Base-by-base conservation (phyloP, 1,140 invertebrate genomes). In the Camponotus vicinus region DNA sequence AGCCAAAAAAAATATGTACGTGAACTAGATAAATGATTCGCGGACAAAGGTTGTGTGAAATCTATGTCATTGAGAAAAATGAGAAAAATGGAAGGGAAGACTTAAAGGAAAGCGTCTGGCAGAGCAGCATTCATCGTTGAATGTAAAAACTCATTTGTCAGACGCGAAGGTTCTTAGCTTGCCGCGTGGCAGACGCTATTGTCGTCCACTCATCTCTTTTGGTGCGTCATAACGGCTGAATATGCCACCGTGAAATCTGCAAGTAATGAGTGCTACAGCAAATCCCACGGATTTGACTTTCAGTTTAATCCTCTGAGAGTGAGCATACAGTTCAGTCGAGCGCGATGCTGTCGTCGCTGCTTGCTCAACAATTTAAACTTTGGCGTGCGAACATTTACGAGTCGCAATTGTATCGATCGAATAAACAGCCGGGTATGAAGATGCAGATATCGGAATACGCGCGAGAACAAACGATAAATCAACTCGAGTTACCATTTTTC, bases 351-450 rank as follows among this genome's bases (percentile, higher is more conserved):
- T 67, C 45, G 63, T 70, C 67, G 45, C 49, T 85, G 88, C 78
- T 78, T 83, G 86, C 69, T 89, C 83, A 86, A 77, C 85, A 71
- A 87, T 90, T 90, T 88, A 77, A 90, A 87, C 80, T 88, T 80
- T 67, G 32, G 34, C 67, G 84, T 13, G 55, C 37, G 69, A n/a
- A 49, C 55, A 11, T n/a, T 66, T 37, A 21, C 34, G 55, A 61
- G 71, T 75, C 61, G 1, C 71, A 27, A 49, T 83, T 70, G 78
- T 32, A 52, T 52, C 64, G 78, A 27, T 45, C 27, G 55, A 70
- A 42, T 57, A 70, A 80, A 70, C 78, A 52, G 9, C n/a, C 49
- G 49, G 4, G n/a, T 27, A 18, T 13, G 18, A 45, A 21, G 18
- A 18, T 34, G 13, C 40, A 7, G 27, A 27, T 27, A 27, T 45